Conservation (phyloP, 1,140 invertebrate species). For the Platyscapa corneri region DNA sequence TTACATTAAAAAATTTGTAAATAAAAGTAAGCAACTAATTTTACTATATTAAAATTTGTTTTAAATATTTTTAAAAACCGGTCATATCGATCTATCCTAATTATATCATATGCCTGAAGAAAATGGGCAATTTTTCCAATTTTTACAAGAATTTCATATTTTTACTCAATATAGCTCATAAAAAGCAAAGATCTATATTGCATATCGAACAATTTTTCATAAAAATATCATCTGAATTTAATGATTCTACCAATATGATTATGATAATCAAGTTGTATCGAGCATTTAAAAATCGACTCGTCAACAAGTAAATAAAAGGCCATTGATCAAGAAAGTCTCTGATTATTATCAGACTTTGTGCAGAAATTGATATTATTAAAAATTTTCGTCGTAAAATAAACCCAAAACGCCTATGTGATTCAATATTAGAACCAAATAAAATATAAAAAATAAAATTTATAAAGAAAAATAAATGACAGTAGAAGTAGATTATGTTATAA, state of each 20-base stretch:
- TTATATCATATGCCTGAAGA: not conserved
- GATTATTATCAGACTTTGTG: not conserved
- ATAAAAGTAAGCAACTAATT: not conserved
- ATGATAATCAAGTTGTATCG: not conserved
- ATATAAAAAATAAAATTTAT: not conserved
- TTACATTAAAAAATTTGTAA: not conserved
- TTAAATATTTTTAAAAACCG: not conserved
- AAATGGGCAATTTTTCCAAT: not conserved
- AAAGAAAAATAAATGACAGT: slow-evolving; percentile 13
- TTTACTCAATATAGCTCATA: not conserved
- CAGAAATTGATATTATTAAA: slow-evolving; percentile 26
- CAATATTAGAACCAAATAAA: slow-evolving; percentile 23
- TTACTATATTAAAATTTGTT: not conserved
- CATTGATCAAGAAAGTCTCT: not conserved
- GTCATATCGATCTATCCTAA: not conserved
- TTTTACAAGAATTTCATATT: not conserved
- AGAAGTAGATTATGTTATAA: not conserved
- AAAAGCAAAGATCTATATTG: not conserved
- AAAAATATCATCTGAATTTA: not conserved
- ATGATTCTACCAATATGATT: not conserved
- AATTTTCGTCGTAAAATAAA: slow-evolving; percentile 40
- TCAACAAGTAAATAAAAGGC: not conserved
- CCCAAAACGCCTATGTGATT: not conserved
- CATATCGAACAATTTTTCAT: not conserved
- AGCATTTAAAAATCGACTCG: not conserved